A percentile compares a stretch with the other conserved stretches of the same genome.
Evolutionary conservation across 2,113 vertebrate species (phyloP).

Genomic region (Lutjanus erythropterus): DNA sequence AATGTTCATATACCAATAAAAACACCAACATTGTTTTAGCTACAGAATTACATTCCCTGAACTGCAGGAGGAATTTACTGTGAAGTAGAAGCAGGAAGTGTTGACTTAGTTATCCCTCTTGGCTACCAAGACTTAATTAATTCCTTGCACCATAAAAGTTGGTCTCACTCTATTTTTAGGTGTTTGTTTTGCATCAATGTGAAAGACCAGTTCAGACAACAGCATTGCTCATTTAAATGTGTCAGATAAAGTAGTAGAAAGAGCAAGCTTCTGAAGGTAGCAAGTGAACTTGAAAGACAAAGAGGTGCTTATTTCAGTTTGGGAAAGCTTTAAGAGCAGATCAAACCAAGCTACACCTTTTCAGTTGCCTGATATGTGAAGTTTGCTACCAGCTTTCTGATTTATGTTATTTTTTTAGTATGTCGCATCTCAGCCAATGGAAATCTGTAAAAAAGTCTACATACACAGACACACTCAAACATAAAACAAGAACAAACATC

Average conservation of each 20-base stretch:
- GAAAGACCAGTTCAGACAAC: constrained; percentile 14
- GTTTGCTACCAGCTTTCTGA: not conserved
- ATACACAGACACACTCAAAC: constrained; percentile 5
- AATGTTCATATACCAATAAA: not conserved
- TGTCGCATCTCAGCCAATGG: not conserved
- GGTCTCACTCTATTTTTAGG: constrained; percentile 31
- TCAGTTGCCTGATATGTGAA: constrained; percentile 10
- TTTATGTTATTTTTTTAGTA: constrained; percentile 4
- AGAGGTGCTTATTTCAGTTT: not conserved
- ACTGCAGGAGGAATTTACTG: not conserved
- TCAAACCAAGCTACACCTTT: constrained; percentile 11
- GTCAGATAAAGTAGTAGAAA: not conserved
- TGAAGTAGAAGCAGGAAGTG: constrained; percentile 21
- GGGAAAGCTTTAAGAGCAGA: constrained; percentile 15
- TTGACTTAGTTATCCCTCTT: constrained; percentile 2
- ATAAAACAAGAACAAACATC: not conserved
- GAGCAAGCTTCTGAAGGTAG: not conserved
- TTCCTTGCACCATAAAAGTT: constrained; percentile 25
- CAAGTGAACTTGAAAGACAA: not conserved
- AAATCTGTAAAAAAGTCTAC: constrained; percentile 21
- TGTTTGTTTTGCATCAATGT: constrained; percentile 2
- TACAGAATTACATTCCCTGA: not conserved
- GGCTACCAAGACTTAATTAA: constrained; percentile 10
- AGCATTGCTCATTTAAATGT: not conserved
- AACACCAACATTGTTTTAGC: not conserved